Conservation (phyloP, 1,140 invertebrate species). For the Caenorhabditis tropicalis region DNA sequence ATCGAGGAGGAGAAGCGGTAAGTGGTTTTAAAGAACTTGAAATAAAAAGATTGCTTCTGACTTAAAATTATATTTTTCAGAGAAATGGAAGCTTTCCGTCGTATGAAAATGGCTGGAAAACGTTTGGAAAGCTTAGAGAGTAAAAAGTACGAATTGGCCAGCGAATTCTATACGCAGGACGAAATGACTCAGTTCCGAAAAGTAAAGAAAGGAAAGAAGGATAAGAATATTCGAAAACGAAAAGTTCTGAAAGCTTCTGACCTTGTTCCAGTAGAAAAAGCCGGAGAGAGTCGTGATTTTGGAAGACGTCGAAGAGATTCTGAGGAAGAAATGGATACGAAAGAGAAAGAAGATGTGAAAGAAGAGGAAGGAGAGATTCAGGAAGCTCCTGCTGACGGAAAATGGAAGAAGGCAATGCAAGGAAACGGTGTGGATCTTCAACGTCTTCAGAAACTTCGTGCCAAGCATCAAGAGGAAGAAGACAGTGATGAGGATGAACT, state of each 20-base stretch:
- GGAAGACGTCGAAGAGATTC: conserved; percentile 49
- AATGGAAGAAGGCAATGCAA: conserved; percentile 49
- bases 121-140: conserved; percentile 74
- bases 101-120: conserved; percentile 65
- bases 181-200: conserved; percentile 85
- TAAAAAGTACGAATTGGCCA: conserved; percentile 79
- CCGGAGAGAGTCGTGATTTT: conserved; percentile 56
- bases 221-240: conserved; percentile 74
- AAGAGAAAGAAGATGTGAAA: conserved; percentile 39
- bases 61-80: neutral
- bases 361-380: conserved; percentile 47
- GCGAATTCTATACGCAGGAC: conserved; percentile 84
- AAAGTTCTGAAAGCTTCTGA: conserved; percentile 76
- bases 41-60: neutral
- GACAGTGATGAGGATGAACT: conserved; percentile 53
- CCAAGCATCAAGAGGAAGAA: neutral
- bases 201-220: conserved; percentile 84
- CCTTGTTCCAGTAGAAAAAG: conserved; percentile 73
- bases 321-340: conserved; percentile 49
- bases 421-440: conserved; percentile 49
- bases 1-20: conserved; percentile 46
- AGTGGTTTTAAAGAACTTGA: no score
- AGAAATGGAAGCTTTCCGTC: conserved; percentile 77
- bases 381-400: neutral
- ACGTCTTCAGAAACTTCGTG: conserved; percentile 46